phyloP scores from a whole-genome alignment of 2,888 invertebrate genomes.

The Junonia oenone region DNA sequence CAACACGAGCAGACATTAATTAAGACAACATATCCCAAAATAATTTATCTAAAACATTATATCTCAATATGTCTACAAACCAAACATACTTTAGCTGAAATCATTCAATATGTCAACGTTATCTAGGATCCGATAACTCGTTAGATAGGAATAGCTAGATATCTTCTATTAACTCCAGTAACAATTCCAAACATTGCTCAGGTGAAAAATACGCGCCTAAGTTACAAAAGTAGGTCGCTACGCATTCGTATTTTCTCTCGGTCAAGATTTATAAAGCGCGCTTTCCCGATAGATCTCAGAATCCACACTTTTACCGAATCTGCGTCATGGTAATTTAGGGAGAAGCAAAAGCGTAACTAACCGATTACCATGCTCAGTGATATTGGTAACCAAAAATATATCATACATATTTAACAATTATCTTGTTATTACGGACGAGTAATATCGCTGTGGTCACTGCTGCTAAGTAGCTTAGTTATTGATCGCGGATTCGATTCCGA shows the following conservation, averaged over 20 bases:
- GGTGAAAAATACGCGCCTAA: background rate
- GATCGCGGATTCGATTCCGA: background rate
- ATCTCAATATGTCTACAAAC: constrained; percentile 4
- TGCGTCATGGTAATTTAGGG: constrained; percentile 2
- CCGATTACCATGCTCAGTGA: background rate
- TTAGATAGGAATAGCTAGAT: constrained; percentile 20
- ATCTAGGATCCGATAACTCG: constrained; percentile 24
- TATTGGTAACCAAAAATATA: background rate
- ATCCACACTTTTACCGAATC: constrained; percentile 23
- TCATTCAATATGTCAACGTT: constrained; percentile 30
- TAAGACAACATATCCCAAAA: background rate
- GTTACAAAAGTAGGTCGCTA: constrained; percentile 27
- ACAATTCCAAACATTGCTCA: background rate
- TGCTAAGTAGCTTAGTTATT: background rate
- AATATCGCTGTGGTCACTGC: background rate
- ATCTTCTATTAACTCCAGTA: background rate
- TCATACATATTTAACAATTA: background rate
- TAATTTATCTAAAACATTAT: background rate
- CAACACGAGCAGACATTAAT: background rate
- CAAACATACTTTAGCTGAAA: constrained; percentile 7
- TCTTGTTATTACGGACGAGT: background rate
- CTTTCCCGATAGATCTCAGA: constrained; percentile 28
- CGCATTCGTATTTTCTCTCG: constrained; percentile 29
- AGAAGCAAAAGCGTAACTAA: background rate
- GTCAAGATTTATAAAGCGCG: constrained; percentile 22